Percentiles rank a stretch among this genome's conserved stretches.
These are phyloP conservation scores for Drosophila insularis DNA, from an alignment of 1,140 invertebrate genomes.

Conservation along the genomic window DNA sequence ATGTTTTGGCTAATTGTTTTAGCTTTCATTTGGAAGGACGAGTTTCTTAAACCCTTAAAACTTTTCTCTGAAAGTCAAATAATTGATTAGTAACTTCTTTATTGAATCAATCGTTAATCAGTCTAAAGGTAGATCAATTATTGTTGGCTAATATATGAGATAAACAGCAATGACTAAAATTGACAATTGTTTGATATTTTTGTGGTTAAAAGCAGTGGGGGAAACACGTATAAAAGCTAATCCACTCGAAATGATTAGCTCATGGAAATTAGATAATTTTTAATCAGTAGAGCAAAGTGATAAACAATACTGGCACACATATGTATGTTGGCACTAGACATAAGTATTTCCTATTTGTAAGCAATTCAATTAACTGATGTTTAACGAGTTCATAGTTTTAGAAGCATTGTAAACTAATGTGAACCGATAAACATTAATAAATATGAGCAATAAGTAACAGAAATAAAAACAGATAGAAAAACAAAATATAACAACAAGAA, in stretches of 20 bases:
- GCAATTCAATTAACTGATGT: slow-evolving; percentile 26
- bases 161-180: no score
- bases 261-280: background rate
- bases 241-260: background rate
- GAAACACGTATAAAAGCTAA: background rate
- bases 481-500: slow-evolving; percentile 9
- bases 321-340: background rate
- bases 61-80: no score
- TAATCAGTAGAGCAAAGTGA: background rate
- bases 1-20: no score
- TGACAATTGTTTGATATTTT: no score
- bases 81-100: no score
- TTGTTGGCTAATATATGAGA: no score
- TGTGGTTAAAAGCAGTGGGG: no score
- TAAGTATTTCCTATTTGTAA: no score
- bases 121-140: no score
- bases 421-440: slow-evolving; percentile 41
- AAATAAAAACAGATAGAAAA: slow-evolving; percentile 3
- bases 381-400: slow-evolving; percentile 20
- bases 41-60: no score
- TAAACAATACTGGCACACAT: background rate
- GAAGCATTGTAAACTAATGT: slow-evolving; percentile 14
- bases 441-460: slow-evolving; percentile 37
- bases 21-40: no score
- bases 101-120: no score